Conservation (phyloP, 92 coral and sea anemone genomes). For the Micromussa lordhowensis region DNA sequence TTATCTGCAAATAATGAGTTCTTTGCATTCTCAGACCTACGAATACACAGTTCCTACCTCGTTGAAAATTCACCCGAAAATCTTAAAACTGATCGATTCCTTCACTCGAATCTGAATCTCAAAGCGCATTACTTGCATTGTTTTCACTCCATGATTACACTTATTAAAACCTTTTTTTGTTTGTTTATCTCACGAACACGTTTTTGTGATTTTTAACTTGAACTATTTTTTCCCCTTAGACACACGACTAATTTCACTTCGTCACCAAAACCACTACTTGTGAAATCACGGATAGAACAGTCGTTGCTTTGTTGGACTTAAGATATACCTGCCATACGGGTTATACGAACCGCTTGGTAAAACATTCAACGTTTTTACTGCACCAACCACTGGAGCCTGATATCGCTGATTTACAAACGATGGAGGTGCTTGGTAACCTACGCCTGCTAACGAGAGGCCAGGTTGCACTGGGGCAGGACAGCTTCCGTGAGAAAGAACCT, state of each 20-base stretch:
- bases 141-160: not conserved
- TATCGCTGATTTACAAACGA: constrained; percentile 67
- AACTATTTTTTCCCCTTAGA: not conserved
- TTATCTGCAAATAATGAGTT: not conserved
- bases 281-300: constrained; percentile 69
- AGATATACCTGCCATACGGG: constrained; percentile 77
- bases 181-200: not conserved
- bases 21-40: not conserved
- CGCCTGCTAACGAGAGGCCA: constrained; percentile 64
- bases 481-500: constrained; percentile 72
- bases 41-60: not conserved
- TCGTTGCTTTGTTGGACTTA: constrained; percentile 77
- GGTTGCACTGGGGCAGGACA: constrained; percentile 76
- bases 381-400: constrained; percentile 73
- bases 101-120: not conserved
- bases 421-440: constrained; percentile 64
- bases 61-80: not conserved
- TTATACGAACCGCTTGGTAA: constrained; percentile 74
- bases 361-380: constrained; percentile 75
- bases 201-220: not conserved
- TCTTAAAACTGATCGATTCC: not conserved
- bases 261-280: not conserved
- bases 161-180: not conserved
- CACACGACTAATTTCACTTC: not conserved
- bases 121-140: not conserved